These are phyloP conservation scores for Xenus cinereus DNA, from an alignment of 2,113 vertebrate species.

Conservation along the genomic window DNA sequence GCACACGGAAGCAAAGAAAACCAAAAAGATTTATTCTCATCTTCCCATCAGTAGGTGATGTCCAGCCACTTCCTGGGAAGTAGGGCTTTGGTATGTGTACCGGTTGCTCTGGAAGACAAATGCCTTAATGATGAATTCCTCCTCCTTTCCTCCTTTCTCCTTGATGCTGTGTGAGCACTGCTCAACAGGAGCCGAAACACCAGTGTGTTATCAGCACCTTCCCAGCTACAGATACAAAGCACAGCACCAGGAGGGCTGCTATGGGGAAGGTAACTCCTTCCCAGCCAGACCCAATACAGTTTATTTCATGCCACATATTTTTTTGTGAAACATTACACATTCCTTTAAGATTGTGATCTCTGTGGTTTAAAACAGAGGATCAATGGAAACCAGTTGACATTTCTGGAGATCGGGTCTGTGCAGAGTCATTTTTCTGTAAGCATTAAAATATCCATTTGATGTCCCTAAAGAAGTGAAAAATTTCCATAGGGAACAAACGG, in stretches of 20 bases:
- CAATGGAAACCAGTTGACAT: not conserved
- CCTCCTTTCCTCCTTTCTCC: not conserved
- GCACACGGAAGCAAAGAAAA: not conserved
- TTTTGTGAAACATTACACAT: not conserved
- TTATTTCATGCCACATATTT: not conserved
- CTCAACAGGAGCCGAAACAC: not conserved
- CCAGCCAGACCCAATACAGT: too few species aligned
- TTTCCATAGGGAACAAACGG: not conserved
- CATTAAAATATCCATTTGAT: not conserved
- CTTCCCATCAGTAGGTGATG: not conserved
- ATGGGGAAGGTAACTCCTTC: not conserved
- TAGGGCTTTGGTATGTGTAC: not conserved
- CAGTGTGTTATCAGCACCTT: not conserved
- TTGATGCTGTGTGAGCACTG: not conserved
- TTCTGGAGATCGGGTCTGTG: not conserved
- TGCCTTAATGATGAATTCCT: accelerated
- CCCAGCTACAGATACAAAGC: not conserved
- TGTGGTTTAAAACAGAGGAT: not conserved
- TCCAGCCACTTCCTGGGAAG: not conserved
- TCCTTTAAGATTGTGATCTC: not conserved
- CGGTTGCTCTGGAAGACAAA: not conserved
- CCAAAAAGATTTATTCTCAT: not conserved
- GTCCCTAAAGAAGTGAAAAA: not conserved
- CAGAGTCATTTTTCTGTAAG: not conserved
- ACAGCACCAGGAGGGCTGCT: not conserved